Evolutionary conservation across 1,140 invertebrate genomes (phyloP).

Genomic region (Anastrepha ludens): DNA sequence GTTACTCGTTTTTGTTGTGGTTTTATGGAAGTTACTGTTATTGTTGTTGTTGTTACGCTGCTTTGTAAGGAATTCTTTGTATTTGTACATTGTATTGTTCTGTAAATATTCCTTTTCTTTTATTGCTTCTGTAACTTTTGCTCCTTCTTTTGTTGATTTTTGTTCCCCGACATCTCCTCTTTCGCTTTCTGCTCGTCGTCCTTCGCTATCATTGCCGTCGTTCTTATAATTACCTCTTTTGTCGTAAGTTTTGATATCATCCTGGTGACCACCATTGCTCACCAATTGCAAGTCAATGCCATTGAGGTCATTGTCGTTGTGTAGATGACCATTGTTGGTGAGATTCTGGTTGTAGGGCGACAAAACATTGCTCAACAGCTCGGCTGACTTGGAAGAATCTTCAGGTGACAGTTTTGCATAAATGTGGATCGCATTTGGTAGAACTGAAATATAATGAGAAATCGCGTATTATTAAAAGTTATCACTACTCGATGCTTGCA

Average conservation of each 20-base stretch:
- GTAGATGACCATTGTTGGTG: neutral
- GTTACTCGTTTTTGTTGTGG: neutral
- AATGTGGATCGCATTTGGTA: neutral
- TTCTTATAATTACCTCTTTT: neutral
- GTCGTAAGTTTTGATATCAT: neutral
- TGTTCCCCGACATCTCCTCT: neutral
- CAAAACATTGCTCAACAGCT: neutral
- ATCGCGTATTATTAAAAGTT: neutral
- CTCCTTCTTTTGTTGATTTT: too few relatives aligned
- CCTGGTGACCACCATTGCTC: neutral
- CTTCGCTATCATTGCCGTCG: neutral
- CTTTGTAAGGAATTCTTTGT: too few relatives aligned
- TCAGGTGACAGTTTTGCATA: neutral
- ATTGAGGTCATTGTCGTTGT: neutral
- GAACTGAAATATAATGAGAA: neutral
- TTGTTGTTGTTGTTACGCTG: neutral
- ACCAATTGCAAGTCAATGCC: neutral
- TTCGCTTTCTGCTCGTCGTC: neutral
- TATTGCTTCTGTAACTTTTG: neutral
- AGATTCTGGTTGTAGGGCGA: neutral
- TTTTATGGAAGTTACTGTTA: neutral
- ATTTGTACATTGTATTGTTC: neutral
- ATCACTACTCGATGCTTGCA: too few relatives aligned
- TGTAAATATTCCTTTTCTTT: slow-evolving; percentile 12
- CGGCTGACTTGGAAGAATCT: neutral